Evolutionary conservation across 1,140 invertebrate species (phyloP), one percentile per base, ranked within the genome.

Genomic region (Diuraphis noxia): DNA sequence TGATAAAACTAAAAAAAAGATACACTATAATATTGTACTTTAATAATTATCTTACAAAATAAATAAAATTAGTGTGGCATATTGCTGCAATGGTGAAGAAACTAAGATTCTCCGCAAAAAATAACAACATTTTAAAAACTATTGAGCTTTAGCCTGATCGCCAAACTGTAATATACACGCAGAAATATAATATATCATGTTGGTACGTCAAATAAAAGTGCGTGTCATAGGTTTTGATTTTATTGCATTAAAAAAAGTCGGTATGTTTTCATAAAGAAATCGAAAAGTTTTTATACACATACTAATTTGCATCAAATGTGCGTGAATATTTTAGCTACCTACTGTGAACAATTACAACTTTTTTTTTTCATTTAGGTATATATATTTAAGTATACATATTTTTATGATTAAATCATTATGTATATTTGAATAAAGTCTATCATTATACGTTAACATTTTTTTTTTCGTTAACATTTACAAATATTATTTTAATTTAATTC

Each of bases 291-390:
- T 88, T 72, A n/a, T 46, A 43, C 21, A 30, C 17, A 77, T 21
- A 79, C 88, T 72, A 46, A 90, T 90, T 90, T 90, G 63, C 88
- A 90, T 90, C 4, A 90, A 38, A 90, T 90, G 88, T 90, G 88
- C 88, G 88, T 89, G 88, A 77, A 88, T 56, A 10, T 63, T 40
- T 88, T 88, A 56, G 36, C 36, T 88, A 36, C 49, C 34, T 87
- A 36, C 52, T 40, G 36, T 87, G 38, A 41, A 88, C 52, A 88
- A 63, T 88, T 63, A 88, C 23, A 88, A 88, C 49, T n/a, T n/a
- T n/a, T n/a, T n/a, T n/a, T n/a, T n/a, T n/a, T 56, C 49, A 56
- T 88, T 88, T 88, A 88, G 13, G 86, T 40, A 19, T 86, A 19
- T 86, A 46, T 38, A 86, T 49, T 86, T 43, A 84, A 84, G 10